Conservation (phyloP, 2,797 vertebrate species). For the Gymnopithys bicolor region DNA sequence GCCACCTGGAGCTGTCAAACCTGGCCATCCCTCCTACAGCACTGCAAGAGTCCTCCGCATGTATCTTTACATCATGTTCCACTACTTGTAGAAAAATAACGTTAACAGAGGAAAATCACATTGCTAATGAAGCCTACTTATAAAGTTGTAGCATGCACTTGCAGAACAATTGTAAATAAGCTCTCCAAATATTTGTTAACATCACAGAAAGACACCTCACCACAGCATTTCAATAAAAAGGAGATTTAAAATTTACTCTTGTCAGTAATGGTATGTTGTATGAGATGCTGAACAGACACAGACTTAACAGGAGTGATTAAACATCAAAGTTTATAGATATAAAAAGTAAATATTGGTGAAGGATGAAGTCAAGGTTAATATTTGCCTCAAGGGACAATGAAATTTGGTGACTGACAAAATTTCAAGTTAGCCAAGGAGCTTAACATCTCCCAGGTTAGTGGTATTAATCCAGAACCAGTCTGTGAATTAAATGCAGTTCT, state of each 20-base stretch:
- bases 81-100: not conserved
- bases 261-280: not conserved
- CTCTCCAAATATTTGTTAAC: not conserved
- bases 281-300: not conserved
- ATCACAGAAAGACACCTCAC: not conserved
- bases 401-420: not conserved
- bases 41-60: not conserved
- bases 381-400: conserved; percentile 1
- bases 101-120: not conserved
- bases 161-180: not conserved
- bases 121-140: not conserved
- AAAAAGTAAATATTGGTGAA: conserved; percentile 6
- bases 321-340: not conserved
- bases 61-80: not conserved
- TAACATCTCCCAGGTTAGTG: not conserved
- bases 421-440: not conserved
- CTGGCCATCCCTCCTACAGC: not conserved
- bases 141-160: not conserved
- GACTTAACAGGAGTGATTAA: not conserved
- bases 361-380: conserved; percentile 6
- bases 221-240: not conserved
- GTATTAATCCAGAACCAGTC: not conserved
- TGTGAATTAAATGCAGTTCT: not conserved
- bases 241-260: not conserved
- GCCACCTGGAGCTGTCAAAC: not conserved